Evolutionary conservation across 2,113 vertebrate genomes (phyloP), one percentile per base, ranked within the genome.

Genomic region (Bos indicus): DNA sequence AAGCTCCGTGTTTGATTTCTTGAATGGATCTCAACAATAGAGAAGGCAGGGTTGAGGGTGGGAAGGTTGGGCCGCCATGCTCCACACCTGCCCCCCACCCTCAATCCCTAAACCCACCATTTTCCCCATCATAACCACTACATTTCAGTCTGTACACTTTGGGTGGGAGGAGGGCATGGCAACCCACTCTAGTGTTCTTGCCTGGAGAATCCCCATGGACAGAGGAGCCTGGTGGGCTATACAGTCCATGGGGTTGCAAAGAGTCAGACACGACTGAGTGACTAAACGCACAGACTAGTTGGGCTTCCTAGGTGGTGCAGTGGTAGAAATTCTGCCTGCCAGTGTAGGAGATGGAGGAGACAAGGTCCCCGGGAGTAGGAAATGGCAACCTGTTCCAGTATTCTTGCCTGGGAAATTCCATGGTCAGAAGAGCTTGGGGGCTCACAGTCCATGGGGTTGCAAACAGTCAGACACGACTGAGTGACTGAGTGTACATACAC

Each of bases 21-120:
- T 13, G 5, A 8, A 6, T 71, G 30, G 25, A 23, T 46, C 9
- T 19, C 54, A 91, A 43, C n/a, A 93, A 21, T 16, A 85, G 54
- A 81, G 93, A 28, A 81, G 62, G 56, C 5, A 46, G 74, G 12
- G 12, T n/a, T 21, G 48, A 25, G 26, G 33, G 17, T n/a, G 28
- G 54, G 33, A 25, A 5, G 15, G 15, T 30, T 40, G 19, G 80
- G 51, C 17, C 6, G n/a, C 83, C 14, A 4, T 26, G 36, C 7
- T 36, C 11, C 16, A 9, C 19, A 67, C 16, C 3, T 0, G 2
- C 26, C n/a, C 43, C 17, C 9, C 9, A 4, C 8, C 33, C 7
- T 10, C 4, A 19, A 0, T n/a, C 14, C 26, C 16, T 36, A 80
- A 43, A 46, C 19, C 28, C n/a, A 17, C 6, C 16, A 11, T 36